These are phyloP conservation scores for Pseudonaja textilis DNA, from an alignment of 2,113 vertebrate genomes.

Conservation along the genomic window DNA sequence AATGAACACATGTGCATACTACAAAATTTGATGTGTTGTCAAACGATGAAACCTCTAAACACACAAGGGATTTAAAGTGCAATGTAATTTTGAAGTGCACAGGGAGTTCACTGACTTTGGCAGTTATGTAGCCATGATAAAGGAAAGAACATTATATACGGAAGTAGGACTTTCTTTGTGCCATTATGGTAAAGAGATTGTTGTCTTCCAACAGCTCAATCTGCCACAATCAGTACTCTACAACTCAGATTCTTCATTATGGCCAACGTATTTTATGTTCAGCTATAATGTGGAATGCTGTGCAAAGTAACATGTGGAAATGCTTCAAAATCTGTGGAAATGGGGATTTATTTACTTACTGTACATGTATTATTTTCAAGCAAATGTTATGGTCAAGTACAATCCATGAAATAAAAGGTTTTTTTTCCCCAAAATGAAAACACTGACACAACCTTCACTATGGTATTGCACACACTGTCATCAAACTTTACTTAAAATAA, in stretches of 20 bases:
- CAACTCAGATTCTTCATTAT: not conserved
- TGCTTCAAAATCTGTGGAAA: not conserved
- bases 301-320: not conserved
- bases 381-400: conserved; percentile 76
- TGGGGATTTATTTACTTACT: conserved; percentile 1
- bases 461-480: conserved; percentile 80
- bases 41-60: not conserved
- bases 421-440: conserved; percentile 72
- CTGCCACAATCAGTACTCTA: not conserved
- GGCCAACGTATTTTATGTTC: not conserved
- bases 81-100: not conserved
- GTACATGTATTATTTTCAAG: conserved; percentile 73
- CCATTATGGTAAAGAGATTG: not conserved
- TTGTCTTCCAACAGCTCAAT: not conserved
- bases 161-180: not conserved
- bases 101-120: not conserved
- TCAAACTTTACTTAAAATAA: conserved; percentile 46
- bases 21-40: not conserved
- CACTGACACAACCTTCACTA: conserved; percentile 83
- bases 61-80: too few species aligned
- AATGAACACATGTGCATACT: not conserved
- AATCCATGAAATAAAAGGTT: conserved; percentile 71
- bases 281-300: not conserved
- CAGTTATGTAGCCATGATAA: not conserved
- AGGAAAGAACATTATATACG: not conserved